Base-by-base conservation (phyloP, 2,888 invertebrate genomes). In the Agonopterix heracliana region DNA sequence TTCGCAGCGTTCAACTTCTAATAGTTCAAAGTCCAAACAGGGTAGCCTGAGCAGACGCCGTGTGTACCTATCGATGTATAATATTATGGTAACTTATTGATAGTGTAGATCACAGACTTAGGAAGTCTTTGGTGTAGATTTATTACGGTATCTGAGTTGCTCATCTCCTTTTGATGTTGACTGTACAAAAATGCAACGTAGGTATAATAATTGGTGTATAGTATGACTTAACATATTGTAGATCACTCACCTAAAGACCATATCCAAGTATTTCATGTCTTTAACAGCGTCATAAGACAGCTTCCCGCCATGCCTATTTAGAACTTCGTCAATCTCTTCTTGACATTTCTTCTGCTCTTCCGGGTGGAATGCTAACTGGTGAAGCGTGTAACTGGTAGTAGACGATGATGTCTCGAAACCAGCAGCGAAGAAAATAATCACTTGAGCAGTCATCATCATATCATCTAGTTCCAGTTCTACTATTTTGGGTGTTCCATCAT, bases 371-470 rank as follows among this genome's bases (percentile, higher is more conserved):
- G 81, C 79, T 1, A 81, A 59, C 45, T 66, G 61, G 46, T 78
- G 75, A 1, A 75, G 51, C 2, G 68, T 62, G 34, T 66, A 74
- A 54, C 73, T 73, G 26, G 75, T 66, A 2, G 74, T 57, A 0
- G 74, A 66, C 3, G 79, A 74, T 0, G 81, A 78, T 0, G 81
- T 78, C 55, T 81, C 81, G 46, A 74, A 78, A 2, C 82, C 81
- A 10, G 78, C 81, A 8, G 61, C 69, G 47, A 71, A 72, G 54
- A 74, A 70, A n/a, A 68, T 54, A 46, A 72, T 68, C 3, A 61
- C 63, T 48, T 74, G 72, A 0, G 72, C 71, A 12, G 60, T 58
- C 42, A 72, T 56, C 9, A 71, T 36, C 5, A 54, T 34, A 3
- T 70, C 64, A 17, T 71, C 64, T 0, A 74, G n/a, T 34, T 63